Conservation (phyloP, 2,888 invertebrate genomes). For the Spodoptera littoralis region DNA sequence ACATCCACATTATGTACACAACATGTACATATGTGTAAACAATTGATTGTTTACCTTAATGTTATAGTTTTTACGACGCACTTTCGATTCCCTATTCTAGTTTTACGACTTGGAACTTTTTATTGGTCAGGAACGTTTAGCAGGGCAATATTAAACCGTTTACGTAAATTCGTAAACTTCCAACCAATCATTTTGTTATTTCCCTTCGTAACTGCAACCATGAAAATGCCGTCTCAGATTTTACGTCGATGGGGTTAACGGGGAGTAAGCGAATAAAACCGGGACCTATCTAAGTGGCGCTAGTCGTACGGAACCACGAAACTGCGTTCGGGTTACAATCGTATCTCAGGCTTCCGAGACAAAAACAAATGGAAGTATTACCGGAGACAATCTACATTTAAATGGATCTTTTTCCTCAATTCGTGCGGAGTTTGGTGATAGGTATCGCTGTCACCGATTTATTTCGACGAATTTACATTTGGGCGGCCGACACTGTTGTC, state of each 20-base stretch:
- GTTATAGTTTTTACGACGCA: constrained; percentile 56
- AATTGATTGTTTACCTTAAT: constrained; percentile 51
- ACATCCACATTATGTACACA: constrained; percentile 10
- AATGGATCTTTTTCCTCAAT: constrained; percentile 88
- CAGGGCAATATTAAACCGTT: constrained; percentile 47
- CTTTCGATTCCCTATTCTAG: constrained; percentile 48
- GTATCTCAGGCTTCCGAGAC: constrained; percentile 82
- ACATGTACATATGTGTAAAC: constrained; percentile 22
- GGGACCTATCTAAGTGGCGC: constrained; percentile 50
- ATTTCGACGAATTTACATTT: constrained; percentile 84
- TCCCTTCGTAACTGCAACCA: constrained; percentile 35
- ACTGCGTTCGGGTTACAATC: constrained; percentile 74
- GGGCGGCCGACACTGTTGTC: constrained; percentile 59
- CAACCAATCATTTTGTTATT: constrained; percentile 48
- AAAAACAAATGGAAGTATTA: constrained; percentile 89
- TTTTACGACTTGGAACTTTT: constrained; percentile 54
- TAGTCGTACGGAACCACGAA: constrained; percentile 70
- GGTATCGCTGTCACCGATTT: constrained; percentile 85
- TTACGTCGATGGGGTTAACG: constrained; percentile 58
- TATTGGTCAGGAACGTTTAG: constrained; percentile 52
- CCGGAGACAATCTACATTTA: constrained; percentile 87
- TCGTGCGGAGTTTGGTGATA: constrained; percentile 85
- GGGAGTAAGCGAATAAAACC: constrained; percentile 57
- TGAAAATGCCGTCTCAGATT: constrained; percentile 37
- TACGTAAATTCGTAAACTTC: constrained; percentile 50